Evolutionary conservation across 1,140 invertebrate species (phyloP), one percentile per base, ranked within the genome.

Genomic region (Drosophila cardini): DNA sequence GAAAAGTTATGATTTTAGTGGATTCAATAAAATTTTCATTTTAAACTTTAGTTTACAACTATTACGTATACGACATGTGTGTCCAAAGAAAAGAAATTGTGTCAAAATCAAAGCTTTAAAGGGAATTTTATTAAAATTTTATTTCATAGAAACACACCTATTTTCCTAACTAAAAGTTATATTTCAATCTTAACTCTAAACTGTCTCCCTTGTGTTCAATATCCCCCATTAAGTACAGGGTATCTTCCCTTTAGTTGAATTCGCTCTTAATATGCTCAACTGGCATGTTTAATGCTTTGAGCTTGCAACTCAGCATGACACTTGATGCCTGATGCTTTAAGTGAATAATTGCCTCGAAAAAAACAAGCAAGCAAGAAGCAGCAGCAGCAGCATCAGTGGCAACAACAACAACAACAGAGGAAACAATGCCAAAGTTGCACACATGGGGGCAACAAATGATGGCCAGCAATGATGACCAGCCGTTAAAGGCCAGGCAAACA

Each of bases 221-320:
- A 10, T 40, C 38, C 9, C 38, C 2, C 2, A 34, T 13, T 30
- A 0, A 16, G 16, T 53, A 21, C 46, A 72, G 75, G 56, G 71
- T 72, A 57, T 87, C 9, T 1, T 5, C 46, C 9, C 5, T 52
- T 48, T 67, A 61, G 36, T n/a, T 62, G 40, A 72, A 60, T 61
- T 69, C 40, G 34, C 63, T 38, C 45, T 61, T 56, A 48, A 63
- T 62, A 38, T 78, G 52, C 16, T 18, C 55, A 56, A 15, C 63
- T 73, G 42, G 58, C 68, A 53, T 56, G 56, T 52, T 53, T 69
- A 26, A 46, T 83, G 80, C 80, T 84, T 69, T 50, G 69, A 78
- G 78, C 84, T 76, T 85, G 82, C 83, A 82, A 87, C 80, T 89
- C 80, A 89, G 77, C 84, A 89, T 89, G 84, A 87, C 84, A 87